These are phyloP conservation scores for Netta rufina DNA, from an alignment of 2,797 vertebrate species.

Conservation along the genomic window DNA sequence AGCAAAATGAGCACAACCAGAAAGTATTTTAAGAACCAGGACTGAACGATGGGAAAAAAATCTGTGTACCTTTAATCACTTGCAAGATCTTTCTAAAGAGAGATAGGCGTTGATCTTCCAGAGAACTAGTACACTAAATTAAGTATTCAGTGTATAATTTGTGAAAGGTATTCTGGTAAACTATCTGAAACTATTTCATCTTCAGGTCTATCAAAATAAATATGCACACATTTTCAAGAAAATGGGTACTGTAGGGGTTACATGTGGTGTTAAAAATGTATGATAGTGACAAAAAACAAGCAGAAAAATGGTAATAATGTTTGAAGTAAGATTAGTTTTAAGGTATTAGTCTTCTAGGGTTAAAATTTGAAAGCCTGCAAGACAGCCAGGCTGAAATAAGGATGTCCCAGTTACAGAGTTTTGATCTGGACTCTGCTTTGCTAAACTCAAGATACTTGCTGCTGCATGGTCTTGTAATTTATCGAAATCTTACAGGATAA, in stretches of 20 bases:
- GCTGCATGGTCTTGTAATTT: not conserved
- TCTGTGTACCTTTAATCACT: constrained; percentile 17
- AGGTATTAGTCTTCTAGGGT: not conserved
- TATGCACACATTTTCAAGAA: not conserved
- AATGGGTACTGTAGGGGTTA: not conserved
- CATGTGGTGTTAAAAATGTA: not conserved
- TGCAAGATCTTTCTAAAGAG: constrained; percentile 55
- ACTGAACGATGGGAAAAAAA: constrained; percentile 37
- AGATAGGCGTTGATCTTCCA: constrained; percentile 25
- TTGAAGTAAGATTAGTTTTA: not conserved
- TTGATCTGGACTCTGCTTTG: not conserved
- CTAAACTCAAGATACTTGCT: rapidly evolving
- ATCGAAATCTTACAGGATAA: not conserved
- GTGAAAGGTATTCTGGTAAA: not conserved
- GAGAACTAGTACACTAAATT: constrained; percentile 4
- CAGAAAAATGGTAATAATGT: not conserved
- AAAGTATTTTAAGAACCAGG: constrained; percentile 46
- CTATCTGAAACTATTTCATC: not conserved
- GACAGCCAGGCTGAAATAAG: not conserved
- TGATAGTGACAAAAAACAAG: not conserved
- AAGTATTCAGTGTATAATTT: constrained; percentile 47
- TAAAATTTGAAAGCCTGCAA: not conserved
- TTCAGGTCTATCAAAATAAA: not conserved
- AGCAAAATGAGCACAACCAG: constrained; percentile 58
- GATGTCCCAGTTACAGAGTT: not conserved